These are phyloP conservation scores for Chymomyza procnemis DNA, from an alignment of 2,888 invertebrate species.

Conservation along the genomic window DNA sequence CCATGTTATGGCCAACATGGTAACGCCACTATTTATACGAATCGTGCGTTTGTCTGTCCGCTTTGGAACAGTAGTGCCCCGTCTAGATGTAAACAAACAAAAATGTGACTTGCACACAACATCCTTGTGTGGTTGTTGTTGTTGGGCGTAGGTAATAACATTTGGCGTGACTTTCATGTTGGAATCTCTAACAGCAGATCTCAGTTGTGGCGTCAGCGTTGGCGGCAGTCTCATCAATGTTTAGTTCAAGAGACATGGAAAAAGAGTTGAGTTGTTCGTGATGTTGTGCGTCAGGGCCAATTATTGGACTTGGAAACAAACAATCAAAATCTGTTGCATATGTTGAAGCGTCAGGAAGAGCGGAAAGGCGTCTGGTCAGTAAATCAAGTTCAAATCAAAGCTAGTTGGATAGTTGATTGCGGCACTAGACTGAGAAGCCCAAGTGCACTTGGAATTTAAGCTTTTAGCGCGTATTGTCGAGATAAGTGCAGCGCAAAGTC, in stretches of 20 bases:
- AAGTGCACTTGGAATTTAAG: too few species aligned
- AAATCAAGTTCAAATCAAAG: too few species aligned
- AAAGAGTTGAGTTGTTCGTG: neutral
- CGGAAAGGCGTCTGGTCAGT: too few species aligned
- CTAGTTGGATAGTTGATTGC: too few species aligned
- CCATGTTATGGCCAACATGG: slow-evolving; percentile 4
- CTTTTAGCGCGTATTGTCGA: too few species aligned
- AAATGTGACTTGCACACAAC: neutral
- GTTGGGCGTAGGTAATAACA: slow-evolving; percentile 29
- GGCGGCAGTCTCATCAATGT: slow-evolving; percentile 36
- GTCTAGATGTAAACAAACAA: neutral
- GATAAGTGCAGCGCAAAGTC: too few species aligned
- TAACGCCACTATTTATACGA: slow-evolving; percentile 23
- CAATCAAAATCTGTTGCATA: too few species aligned
- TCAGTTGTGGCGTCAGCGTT: slow-evolving; percentile 42
- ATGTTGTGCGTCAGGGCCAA: slow-evolving; percentile 9
- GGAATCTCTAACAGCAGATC: slow-evolving; percentile 32
- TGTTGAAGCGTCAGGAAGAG: too few species aligned
- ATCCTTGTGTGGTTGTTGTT: slow-evolving; percentile 5
- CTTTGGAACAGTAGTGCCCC: slow-evolving; percentile 12
- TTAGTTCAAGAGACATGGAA: slow-evolving; percentile 40
- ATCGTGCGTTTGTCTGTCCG: slow-evolving; percentile 54
- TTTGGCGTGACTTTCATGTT: slow-evolving; percentile 67
- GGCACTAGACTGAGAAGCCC: too few species aligned
- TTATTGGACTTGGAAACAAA: neutral